A percentile compares a stretch with the other conserved stretches of the same genome.
Evolutionary conservation across 2,888 invertebrate genomes (phyloP).

Genomic region (Hyles lineata): DNA sequence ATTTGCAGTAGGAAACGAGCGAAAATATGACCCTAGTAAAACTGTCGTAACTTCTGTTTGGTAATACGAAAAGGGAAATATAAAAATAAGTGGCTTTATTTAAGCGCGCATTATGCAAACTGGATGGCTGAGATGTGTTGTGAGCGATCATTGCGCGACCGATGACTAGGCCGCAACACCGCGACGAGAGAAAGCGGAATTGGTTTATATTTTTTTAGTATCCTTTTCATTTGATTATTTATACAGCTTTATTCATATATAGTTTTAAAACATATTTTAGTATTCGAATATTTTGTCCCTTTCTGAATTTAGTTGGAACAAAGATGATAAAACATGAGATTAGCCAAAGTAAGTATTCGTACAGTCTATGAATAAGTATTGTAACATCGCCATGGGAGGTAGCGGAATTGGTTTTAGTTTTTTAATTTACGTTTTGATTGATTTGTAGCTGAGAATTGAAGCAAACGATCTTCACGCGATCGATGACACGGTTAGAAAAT

Average conservation of each 20-base stretch:
- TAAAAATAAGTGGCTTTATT: conserved; percentile 47
- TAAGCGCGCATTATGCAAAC: conserved; percentile 54
- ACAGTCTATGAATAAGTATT: no score
- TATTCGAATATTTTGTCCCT: no score
- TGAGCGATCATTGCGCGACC: conserved; percentile 47
- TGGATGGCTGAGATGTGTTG: conserved; percentile 51
- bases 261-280: no score
- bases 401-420: no score
- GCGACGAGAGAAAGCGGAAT: conserved; percentile 24
- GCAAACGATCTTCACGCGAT: no score
- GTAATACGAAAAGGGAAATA: conserved; percentile 35
- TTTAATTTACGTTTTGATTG: no score
- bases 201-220: background rate
- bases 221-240: background rate
- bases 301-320: no score
- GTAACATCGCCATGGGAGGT: conserved; percentile 24
- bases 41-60: conserved; percentile 26
- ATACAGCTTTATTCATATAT: no score
- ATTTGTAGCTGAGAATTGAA: no score
- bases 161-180: conserved; percentile 36
- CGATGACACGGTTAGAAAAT: no score
- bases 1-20: conserved; percentile 22
- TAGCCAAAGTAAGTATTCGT: no score
- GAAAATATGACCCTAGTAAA: conserved; percentile 25
- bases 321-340: no score